Base-by-base conservation (phyloP, 2,113 vertebrate genomes). In the Brachyistius frenatus region DNA sequence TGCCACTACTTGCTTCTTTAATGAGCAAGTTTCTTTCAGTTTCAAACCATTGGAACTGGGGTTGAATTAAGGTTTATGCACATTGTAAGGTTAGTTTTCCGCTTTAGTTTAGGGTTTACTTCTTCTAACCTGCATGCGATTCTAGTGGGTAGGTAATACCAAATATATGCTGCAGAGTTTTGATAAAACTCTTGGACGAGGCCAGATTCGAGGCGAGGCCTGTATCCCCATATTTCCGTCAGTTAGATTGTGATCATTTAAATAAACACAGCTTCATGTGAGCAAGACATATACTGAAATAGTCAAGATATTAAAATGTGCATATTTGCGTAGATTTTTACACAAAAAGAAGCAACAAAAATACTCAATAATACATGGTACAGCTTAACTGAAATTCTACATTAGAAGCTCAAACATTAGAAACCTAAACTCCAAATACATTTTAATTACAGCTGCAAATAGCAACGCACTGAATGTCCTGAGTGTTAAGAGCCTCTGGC, bases 1-100 rank as follows among this genome's bases (percentile, higher is more conserved):
- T 49, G 58, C 39, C 35, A 57, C 39, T 57, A 15, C 37, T 62
- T 31, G 47, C 35, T 4, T 63, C 23, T 77, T 72, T 35, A 50
- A 33, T 53, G 23, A 53, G 4, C 37, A 32, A 11, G 15, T n/a
- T 68, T 36, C 11, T 3, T 50, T 55, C 16, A 39, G 53, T 13
- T 8, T 46, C 32, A 8, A 37, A 55, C 37, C 2, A 37, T 44
- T 64, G 41, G 9, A 61, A 44, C 30, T 14, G 5, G 5, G 15
- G 2, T 23, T 63, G 1, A 30, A 41, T 15, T 61, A 10, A 37
- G 2, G 32, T 46, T 58, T 5, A 54, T 35, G n/a, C 32, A 36
- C 9, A 62, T 54, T 46, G 7, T 31, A 13, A 47, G 11, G 37
- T 31, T 58, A 14, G 54, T 36, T 57, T 46, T 47, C 3, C 10